Base-by-base conservation (phyloP, 2,113 vertebrate genomes). In the Holacanthus passer region DNA sequence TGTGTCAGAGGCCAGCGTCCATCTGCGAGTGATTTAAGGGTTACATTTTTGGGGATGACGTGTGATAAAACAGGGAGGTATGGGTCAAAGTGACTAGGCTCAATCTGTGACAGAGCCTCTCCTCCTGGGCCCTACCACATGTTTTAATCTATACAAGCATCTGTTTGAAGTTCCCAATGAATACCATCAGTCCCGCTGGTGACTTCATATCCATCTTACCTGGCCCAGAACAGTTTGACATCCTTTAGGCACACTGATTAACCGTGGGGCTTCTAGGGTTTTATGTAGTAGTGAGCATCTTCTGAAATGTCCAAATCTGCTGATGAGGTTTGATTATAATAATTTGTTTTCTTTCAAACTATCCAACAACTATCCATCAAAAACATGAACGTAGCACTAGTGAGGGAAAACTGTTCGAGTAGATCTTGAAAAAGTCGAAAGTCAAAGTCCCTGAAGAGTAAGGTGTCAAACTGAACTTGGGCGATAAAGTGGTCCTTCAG, bases 111-210 rank as follows among this genome's bases (percentile, higher is more conserved):
- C 94, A 92, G 89, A 89, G 74, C 84, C 83, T 85, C 86, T 87
- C 81, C 88, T 91, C 87, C 86, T 85, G 82, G 91, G 82, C 90
- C 77, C 71, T 75, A 77, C 85, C 94, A 95, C 91, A 94, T 94
- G 93, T 92, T 94, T 90, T 93, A 92, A 95, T 94, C 94, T 93
- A 85, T 71, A 86, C 86, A 91, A 88, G 92, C 87, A 94, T 95
- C 90, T 93, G 94, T 94, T 95, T 95, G 93, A 95, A 95, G 94
- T 94, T 93, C 82, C 55, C 91, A 92, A 92, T 93, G 90, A 94
- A 95, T 91, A 92, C 93, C 93, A 90, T 87, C 88, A 90, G 83
- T 84, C 66, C 78, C 55, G 71, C 82, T 58, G 80, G 84, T 91
- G 91, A 93, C 87, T 90, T 92, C 82, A 85, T 84, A 88, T 89